Conservation (phyloP, 2,113 vertebrate genomes). For the Spea bombifrons region DNA sequence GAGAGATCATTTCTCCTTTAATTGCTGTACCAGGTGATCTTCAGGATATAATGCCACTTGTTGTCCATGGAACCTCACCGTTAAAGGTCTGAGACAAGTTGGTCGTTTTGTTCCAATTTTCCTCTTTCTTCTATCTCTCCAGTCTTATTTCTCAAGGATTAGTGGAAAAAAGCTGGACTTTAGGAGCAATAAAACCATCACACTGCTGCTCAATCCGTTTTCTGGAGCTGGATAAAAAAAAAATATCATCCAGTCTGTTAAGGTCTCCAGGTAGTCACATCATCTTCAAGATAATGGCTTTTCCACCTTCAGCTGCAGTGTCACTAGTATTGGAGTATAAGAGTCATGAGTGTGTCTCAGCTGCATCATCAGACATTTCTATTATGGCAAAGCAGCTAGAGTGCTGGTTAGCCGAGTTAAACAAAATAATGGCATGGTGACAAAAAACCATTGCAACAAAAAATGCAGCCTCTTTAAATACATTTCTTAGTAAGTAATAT, state of each 20-base stretch:
- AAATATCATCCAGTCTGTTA: neutral
- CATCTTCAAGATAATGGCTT: neutral
- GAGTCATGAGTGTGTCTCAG: neutral
- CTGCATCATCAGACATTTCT: neutral
- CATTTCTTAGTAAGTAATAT: no score
- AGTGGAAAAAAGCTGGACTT: neutral
- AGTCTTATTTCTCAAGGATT: neutral
- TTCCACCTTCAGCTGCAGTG: no score
- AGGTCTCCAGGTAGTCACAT: slow-evolving; percentile 8
- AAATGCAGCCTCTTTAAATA: no score
- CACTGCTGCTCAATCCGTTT: neutral
- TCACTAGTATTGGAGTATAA: neutral
- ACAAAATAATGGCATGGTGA: no score
- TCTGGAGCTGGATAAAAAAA: neutral
- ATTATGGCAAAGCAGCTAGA: no score
- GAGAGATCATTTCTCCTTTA: neutral
- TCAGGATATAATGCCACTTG: neutral
- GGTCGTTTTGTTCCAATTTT: neutral
- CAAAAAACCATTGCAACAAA: no score
- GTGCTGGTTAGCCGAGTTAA: no score
- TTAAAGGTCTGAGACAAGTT: neutral
- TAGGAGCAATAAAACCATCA: neutral
- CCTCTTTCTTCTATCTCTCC: neutral
- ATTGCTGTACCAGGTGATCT: neutral
- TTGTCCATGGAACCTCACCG: neutral